Percentiles rank a stretch among this genome's conserved stretches.
Evolutionary conservation across 1,140 invertebrate genomes (phyloP).

Genomic region (Temnothorax nylanderi): DNA sequence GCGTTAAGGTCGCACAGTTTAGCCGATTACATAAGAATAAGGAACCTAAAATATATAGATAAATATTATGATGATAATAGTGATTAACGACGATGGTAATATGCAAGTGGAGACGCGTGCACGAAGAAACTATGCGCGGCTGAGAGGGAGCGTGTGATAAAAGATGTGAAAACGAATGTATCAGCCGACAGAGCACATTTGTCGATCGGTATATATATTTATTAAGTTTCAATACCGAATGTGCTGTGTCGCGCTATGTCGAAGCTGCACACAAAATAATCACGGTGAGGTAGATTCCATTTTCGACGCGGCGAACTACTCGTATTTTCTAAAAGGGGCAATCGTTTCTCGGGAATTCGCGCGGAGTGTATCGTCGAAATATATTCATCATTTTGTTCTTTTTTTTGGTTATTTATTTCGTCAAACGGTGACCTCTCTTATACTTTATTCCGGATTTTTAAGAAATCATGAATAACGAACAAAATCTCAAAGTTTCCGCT

Average conservation of each 20-base stretch:
- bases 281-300: slow-evolving; percentile 64
- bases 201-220: slow-evolving; percentile 76
- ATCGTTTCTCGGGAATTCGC: background rate
- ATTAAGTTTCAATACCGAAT: slow-evolving; percentile 78
- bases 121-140: background rate
- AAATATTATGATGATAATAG: slow-evolving; percentile 68
- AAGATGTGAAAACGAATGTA: slow-evolving; percentile 36
- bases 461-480: background rate
- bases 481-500: slow-evolving; percentile 10
- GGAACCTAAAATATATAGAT: slow-evolving; percentile 65
- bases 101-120: slow-evolving; percentile 3
- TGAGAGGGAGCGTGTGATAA: slow-evolving; percentile 28
- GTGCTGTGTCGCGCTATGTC: slow-evolving; percentile 74
- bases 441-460: slow-evolving; percentile 9
- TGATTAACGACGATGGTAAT: slow-evolving; percentile 51
- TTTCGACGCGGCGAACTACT: slow-evolving; percentile 69
- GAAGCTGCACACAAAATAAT: slow-evolving; percentile 73
- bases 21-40: slow-evolving; percentile 68
- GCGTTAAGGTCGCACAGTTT: slow-evolving; percentile 65
- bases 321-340: slow-evolving; percentile 25
- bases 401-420: background rate
- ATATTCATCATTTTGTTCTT: background rate
- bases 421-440: background rate
- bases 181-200: slow-evolving; percentile 79
- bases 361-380: slow-evolving; percentile 26